Evolutionary conservation across 1,140 invertebrate genomes (phyloP).

Genomic region (Pseudomyrmex cubaensis): DNA sequence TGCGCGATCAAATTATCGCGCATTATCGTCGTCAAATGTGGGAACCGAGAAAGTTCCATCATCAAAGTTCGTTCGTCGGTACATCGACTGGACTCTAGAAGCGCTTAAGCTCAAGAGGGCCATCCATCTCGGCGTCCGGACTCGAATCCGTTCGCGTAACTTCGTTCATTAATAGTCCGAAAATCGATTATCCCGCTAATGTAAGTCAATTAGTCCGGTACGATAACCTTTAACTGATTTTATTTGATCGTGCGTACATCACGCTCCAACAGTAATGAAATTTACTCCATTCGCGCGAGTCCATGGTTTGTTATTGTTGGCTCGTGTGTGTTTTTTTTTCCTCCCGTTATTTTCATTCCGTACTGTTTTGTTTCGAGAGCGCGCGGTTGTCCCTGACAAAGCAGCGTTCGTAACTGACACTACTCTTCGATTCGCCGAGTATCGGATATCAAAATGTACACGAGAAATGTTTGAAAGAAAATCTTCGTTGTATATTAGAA

Average conservation of each 20-base stretch:
- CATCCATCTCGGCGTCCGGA: conserved; percentile 41
- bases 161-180: conserved; percentile 65
- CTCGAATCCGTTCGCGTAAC: conserved; percentile 54
- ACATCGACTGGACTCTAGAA: conserved; percentile 43
- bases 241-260: conserved; percentile 5
- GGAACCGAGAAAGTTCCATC: conserved; percentile 46
- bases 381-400: background rate
- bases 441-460: background rate
- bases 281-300: conserved; percentile 16
- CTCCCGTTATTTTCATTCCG: background rate
- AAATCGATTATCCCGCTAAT: conserved; percentile 60
- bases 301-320: conserved; percentile 35
- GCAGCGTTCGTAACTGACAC: background rate
- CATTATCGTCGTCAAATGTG: conserved; percentile 44
- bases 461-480: background rate
- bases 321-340: background rate
- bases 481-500: background rate
- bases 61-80: conserved; percentile 47
- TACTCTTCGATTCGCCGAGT: background rate
- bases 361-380: background rate
- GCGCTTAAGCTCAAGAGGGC: conserved; percentile 48
- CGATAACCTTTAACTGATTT: conserved; percentile 59
- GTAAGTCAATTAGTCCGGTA: conserved; percentile 53
- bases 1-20: conserved; percentile 49
- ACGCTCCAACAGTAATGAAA: conserved; percentile 1